Evolutionary conservation across 2,888 invertebrate genomes (phyloP).

Genomic region (Heliconius aoede): DNA sequence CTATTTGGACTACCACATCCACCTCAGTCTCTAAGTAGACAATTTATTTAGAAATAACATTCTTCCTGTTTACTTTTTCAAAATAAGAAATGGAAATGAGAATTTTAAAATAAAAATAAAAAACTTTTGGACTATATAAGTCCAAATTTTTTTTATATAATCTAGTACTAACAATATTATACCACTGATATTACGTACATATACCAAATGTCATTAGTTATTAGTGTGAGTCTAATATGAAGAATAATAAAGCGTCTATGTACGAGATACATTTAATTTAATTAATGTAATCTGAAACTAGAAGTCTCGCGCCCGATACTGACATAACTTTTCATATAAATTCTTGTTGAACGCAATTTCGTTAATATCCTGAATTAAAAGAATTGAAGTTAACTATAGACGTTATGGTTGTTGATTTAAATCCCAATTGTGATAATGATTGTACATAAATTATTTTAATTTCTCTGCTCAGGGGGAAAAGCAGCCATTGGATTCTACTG

Average conservation of each 20-base stretch:
- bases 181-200: background rate
- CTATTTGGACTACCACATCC: no score
- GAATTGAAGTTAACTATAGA: background rate
- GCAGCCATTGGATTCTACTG: no score
- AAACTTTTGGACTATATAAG: no score
- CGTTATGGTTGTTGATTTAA: no score
- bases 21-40: no score
- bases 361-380: slow-evolving; percentile 1
- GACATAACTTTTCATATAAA: slow-evolving; percentile 10
- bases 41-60: no score
- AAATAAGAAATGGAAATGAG: no score
- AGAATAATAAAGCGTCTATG: background rate
- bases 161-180: background rate
- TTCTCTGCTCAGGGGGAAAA: background rate
- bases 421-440: background rate
- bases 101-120: no score
- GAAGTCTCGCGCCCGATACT: background rate
- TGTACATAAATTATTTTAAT: background rate
- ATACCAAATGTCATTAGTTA: background rate
- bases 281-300: slow-evolving; percentile 8
- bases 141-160: no score
- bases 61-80: no score
- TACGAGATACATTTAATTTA: slow-evolving; percentile 12
- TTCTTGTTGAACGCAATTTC: background rate
- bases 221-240: background rate